Evolutionary conservation across 2,888 invertebrate species (phyloP), one percentile per base, ranked within the genome.

Genomic region (Dioctria linearis): DNA sequence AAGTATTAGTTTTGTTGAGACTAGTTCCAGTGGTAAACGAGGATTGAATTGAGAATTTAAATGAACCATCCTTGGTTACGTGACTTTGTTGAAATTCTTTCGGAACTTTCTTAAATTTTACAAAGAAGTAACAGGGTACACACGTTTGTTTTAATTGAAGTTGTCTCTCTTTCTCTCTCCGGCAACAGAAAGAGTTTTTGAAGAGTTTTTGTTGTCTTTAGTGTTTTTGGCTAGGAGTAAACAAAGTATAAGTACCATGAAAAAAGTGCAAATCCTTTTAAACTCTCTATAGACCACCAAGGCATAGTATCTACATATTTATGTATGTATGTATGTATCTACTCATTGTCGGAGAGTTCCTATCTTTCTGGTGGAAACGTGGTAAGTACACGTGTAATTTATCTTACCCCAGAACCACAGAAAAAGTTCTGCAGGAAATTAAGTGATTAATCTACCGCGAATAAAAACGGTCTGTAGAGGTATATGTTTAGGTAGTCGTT

Each of bases 41-140:
- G 69, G 51, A 69, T 69, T 69, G 69, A 69, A 69, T 69, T 51
- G 69, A 51, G 69, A 69, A 69, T 69, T 69, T 69, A 69, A 69
- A 69, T 69, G 69, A 69, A 69, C 51, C 69, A 69, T 69, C 37
- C 39, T n/a, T 25, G n/a, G 69, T 69, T 69, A 69, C 69, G 69
- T 69, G 69, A 69, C 69, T 51, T 69, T 49, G 51, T 69, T 37
- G 11, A 69, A 69, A 69, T 69, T 69, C 69, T 3, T 37, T 54
- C 0, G 5, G 37, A 69, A 25, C 40, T 69, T 51, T 69, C 51
- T 69, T 51, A 46, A 69, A 69, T 51, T 69, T 51, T 69, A 11
- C 51, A 49, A 25, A 51, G 9, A 69, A 51, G 37, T 69, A 25
- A 25, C 25, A 25, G 25, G 25, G 25, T 61, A 37, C 25, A 37